Evolutionary conservation across 2,113 vertebrate genomes (phyloP), one percentile per base, ranked within the genome.

Genomic region (Grammomys surdaster): DNA sequence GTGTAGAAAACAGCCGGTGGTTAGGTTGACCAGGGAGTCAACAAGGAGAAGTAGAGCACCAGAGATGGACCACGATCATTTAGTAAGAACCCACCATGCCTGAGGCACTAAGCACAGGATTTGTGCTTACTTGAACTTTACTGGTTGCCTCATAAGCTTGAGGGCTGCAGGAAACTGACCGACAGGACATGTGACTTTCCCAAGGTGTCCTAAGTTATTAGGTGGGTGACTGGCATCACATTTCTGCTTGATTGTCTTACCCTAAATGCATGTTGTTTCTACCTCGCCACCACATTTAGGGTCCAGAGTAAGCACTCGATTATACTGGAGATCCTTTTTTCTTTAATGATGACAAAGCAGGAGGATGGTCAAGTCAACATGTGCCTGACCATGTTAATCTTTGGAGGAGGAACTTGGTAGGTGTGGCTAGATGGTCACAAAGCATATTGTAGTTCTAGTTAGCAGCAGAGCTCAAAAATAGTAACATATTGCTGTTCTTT

Each of bases 21-120:
- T 78, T 87, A 88, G 84, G 14, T 93, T 96, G 95, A 40, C 63
- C 43, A 2, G 54, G 54, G 51, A 70, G n/a, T 72, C 20, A 78
- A 8, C 63, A 75, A 88, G 84, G 63, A 54, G 80, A 91, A 24
- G 31, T 3, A 78, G 88, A 92, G 78, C 48, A 36, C 11, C 6
- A 2, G 86, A 60, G 48, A 58, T 75, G 51, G 60, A 19, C 54
- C 56, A 13, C 63, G 20, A 46, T 33, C 56, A 11, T 72, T 73
- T 81, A 51, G 70, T 48, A 81, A 73, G 17, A 26, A 4, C 20
- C 3, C 48, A 24, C 67, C 0, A 0, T 33, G 48, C 11, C 28
- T 28, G 58, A 40, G 36, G 9, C 88, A 22, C 26, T 26, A 80
- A 73, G 91, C n/a, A 22, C 31, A 36, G 43, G 76, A 19, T 65